Base-by-base conservation (phyloP, 2,888 invertebrate genomes). In the Theodoxus fluviatilis region DNA sequence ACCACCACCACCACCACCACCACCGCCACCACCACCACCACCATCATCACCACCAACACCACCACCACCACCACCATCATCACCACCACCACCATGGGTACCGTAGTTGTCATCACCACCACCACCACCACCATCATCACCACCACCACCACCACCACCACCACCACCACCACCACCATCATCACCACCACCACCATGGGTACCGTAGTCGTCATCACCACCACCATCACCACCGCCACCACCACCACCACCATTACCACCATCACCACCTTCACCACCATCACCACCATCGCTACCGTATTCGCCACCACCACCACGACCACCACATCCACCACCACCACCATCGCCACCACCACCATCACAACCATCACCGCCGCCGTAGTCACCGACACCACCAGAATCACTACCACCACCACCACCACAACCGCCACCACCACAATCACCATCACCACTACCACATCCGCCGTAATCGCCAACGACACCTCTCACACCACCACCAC, bases 101-200 rank as follows among this genome's bases (percentile, higher is more conserved):
- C 57, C 25, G n/a, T 22, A 9, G n/a, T 22, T 22, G n/a, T 22
- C 25, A 57, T 22, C 25, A 22, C 57, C 25, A 22, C 57, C n/a
- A 57, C 57, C n/a, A 57, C 25, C n/a, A 57, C 57, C 25, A 22
- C 25, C 25, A 57, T 22, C 25, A 57, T 22, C 25, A 57, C 57
- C 25, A 22, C 25, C 25, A 22, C 57, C 57, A 57, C 57, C n/a
- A 57, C 57, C n/a, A 22, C 25, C 25, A 22, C 57, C 25, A 22
- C 25, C n/a, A 57, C 57, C 25, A 57, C 57, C 25, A 57, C 57
- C 25, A 57, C 57, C 57, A 57, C 57, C 25, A 22, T 22, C 25
- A 57, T 22, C n/a, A 57, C 25, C 25, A 57, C 57, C 25, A 22
- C 25, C n/a, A 22, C 57, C n/a, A 22, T 22, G 7, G 25, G 12